A percentile compares a stretch with the other conserved stretches of the same genome.
Evolutionary conservation across 2,113 vertebrate species (phyloP).

Genomic region (Parus major): DNA sequence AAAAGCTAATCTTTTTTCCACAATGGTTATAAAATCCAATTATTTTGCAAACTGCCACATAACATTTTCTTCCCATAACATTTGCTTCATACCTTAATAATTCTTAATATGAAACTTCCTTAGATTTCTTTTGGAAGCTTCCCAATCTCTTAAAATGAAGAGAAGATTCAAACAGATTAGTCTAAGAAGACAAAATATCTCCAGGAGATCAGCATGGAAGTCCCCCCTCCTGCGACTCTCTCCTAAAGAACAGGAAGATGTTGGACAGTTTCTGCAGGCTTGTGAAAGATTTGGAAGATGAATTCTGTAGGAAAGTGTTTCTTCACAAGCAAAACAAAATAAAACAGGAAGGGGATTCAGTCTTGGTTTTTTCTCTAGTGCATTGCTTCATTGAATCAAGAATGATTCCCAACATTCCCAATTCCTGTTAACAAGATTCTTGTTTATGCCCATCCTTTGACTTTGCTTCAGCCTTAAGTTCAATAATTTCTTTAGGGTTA

Average conservation of each 20-base stretch:
- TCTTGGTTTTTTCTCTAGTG: neutral
- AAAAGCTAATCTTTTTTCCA: neutral
- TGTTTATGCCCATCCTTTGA: neutral
- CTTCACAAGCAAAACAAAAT: neutral
- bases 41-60: neutral
- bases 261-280: neutral
- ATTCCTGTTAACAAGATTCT: neutral
- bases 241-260: neutral
- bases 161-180: neutral
- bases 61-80: neutral
- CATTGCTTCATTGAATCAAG: neutral
- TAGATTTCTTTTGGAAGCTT: neutral
- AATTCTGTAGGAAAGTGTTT: neutral
- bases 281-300: neutral
- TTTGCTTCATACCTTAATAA: neutral
- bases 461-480: neutral
- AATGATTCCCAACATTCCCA: neutral
- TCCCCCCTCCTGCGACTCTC: accelerated
- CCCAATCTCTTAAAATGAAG: neutral
- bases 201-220: neutral
- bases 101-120: neutral
- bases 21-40: neutral
- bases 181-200: neutral
- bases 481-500: neutral
- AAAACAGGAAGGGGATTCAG: neutral